Evolutionary conservation across 1,140 invertebrate genomes (phyloP).

Genomic region (Solenopsis invicta): DNA sequence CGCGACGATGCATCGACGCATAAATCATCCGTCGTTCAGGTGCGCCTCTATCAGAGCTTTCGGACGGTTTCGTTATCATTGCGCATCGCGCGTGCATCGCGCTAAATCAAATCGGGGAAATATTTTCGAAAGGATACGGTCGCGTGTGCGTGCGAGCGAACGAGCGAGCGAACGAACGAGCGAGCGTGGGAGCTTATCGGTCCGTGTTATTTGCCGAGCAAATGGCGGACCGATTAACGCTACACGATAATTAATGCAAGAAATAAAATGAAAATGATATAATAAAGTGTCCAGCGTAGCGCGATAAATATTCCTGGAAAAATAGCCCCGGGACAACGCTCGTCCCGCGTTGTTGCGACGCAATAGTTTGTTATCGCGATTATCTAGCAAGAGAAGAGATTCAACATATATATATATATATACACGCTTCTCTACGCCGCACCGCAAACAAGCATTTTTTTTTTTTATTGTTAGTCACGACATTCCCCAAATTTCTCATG

Average conservation of each 20-base stretch:
- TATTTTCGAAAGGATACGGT: constrained; percentile 47
- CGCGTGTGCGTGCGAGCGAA: not conserved
- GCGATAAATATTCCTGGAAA: constrained; percentile 65
- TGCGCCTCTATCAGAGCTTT: constrained; percentile 66
- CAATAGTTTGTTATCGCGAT: constrained; percentile 13
- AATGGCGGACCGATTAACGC: constrained; percentile 40
- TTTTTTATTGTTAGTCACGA: constrained; percentile 15
- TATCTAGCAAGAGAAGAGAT: not conserved
- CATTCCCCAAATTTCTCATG: constrained; percentile 6
- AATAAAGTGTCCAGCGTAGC: constrained; percentile 42
- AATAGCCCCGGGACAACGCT: constrained; percentile 37
- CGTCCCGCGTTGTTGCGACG: not conserved
- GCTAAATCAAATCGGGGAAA: constrained; percentile 61
- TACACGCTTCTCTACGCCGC: not conserved
- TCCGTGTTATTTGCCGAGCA: constrained; percentile 43
- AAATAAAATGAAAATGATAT: constrained; percentile 62
- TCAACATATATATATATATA: too few species aligned
- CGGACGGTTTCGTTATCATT: constrained; percentile 68
- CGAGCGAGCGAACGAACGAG: not conserved
- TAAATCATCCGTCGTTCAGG: constrained; percentile 69
- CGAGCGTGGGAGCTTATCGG: constrained; percentile 34
- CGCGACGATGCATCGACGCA: constrained; percentile 68
- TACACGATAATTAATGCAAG: constrained; percentile 50
- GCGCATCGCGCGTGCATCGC: constrained; percentile 50
- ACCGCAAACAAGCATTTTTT: constrained; percentile 22